A percentile compares a stretch with the other conserved stretches of the same genome.
phyloP scores from a whole-genome alignment of 2,797 vertebrate species.

The Chrosomus eos region DNA sequence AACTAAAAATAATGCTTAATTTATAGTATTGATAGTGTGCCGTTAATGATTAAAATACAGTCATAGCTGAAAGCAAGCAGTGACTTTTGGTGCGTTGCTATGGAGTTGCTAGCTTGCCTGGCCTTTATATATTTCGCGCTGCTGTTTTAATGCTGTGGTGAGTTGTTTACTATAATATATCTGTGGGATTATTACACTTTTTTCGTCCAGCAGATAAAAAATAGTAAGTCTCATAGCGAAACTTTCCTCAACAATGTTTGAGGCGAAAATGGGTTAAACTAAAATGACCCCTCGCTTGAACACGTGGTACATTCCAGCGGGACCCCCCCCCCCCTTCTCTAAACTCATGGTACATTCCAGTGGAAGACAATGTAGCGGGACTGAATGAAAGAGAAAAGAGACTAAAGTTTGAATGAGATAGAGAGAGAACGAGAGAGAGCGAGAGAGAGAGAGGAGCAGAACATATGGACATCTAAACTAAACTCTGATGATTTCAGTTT shows the following conservation, averaged over 20 bases:
- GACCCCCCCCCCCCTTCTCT: not conserved
- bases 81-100: not conserved
- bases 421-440: conserved; percentile 45
- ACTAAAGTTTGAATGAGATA: conserved; percentile 58
- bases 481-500: not conserved
- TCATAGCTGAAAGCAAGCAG: too few species aligned
- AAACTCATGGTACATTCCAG: not conserved
- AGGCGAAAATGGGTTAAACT: not conserved
- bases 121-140: not conserved
- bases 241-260: not conserved
- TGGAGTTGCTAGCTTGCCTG: not conserved
- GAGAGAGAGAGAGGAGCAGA: conserved; percentile 13
- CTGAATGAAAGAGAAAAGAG: not conserved
- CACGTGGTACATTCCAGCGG: conserved; percentile 61
- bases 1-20: not conserved
- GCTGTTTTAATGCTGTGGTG: not conserved
- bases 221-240: not conserved
- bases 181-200: not conserved
- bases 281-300: not conserved
- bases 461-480: not conserved
- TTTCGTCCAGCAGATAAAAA: not conserved
- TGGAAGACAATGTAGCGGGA: not conserved
- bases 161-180: not conserved
- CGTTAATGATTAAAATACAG: not conserved
- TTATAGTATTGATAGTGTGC: not conserved